Evolutionary conservation across 2,113 vertebrate genomes (phyloP).

Genomic region (Orientallactaga bullata): DNA sequence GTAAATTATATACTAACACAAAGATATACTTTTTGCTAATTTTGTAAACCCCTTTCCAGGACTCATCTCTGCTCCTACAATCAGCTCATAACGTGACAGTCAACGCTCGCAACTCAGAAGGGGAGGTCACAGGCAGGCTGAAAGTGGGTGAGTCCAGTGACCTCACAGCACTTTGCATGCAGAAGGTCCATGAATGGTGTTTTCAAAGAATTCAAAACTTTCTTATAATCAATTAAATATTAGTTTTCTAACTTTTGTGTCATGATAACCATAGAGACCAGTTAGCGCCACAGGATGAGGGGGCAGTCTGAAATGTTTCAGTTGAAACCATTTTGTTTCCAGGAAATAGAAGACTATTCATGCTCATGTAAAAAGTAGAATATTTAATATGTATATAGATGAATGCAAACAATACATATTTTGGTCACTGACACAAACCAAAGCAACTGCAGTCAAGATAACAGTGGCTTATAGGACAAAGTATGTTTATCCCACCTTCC

Average conservation of each 20-base stretch:
- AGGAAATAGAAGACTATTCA: slow-evolving; percentile 1
- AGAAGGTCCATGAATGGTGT: not conserved
- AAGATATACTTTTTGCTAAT: not conserved
- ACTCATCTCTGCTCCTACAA: slow-evolving; percentile 92
- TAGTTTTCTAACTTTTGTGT: not conserved
- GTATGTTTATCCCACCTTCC: too few relatives aligned
- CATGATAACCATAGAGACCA: not conserved
- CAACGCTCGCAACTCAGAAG: slow-evolving; percentile 92
- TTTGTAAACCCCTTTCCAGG: slow-evolving; percentile 85
- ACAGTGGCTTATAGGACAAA: not conserved
- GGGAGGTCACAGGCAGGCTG: slow-evolving; percentile 94
- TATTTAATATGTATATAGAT: not conserved
- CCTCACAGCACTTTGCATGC: not conserved
- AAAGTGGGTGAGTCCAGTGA: slow-evolving; percentile 92
- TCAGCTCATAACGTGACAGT: slow-evolving; percentile 95
- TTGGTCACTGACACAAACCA: not conserved
- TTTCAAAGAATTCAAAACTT: not conserved
- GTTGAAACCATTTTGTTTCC: slow-evolving; percentile 27
- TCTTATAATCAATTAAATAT: not conserved
- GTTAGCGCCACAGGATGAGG: not conserved
- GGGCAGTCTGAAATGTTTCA: not conserved
- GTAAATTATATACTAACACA: not conserved
- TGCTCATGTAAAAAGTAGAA: not conserved
- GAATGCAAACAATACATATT: not conserved
- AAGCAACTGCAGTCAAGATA: not conserved